Base-by-base conservation (phyloP, 1,140 invertebrate species). In the Tetramorium alpestre region DNA sequence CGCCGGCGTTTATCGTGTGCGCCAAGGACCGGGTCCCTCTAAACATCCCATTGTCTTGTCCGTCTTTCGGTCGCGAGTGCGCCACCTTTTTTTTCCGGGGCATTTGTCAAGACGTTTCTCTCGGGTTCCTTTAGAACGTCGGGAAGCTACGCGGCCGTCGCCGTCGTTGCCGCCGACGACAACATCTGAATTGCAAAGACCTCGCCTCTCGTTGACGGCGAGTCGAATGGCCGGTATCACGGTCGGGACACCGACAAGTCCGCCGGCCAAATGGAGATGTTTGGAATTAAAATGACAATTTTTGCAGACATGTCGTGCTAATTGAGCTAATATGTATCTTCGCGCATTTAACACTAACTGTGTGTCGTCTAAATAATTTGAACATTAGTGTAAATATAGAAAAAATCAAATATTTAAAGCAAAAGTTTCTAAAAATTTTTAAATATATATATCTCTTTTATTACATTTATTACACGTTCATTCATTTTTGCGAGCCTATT, bases 21-120 rank as follows among this genome's bases (percentile, higher is more conserved):
- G 47, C 73, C 49, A 47, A 85, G 77, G 58, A 38, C 65, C 78
- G 65, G 38, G 70, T 65, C 56, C 70, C 90, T 85, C 81, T 92
- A 92, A 92, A 92, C 91, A 92, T 92, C 91, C 91, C 91, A 92
- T 92, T 92, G 91, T 92, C 91, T 92, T 92, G 91, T 92, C 91
- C 88, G 89, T 92, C 91, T 92, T 84, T 80, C 81, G 86, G 62
- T 81, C 82, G 85, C 62, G 72, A 62, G 58, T 81, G 64, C 60
- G 44, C 58, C 67, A 64, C 25, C 62, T 82, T 85, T 91, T 91
- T 92, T 88, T 80, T 69, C 77, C 54, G 18, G 69, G 86, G 87
- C 89, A 92, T 92, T 92, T 92, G 91, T 92, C 91, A 92, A 92
- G 87, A 73, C 87, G 65, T 78, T 92, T 65, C 76, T 65, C 76